phyloP scores from a whole-genome alignment of 2,888 invertebrate species.

The Taenaris catops region DNA sequence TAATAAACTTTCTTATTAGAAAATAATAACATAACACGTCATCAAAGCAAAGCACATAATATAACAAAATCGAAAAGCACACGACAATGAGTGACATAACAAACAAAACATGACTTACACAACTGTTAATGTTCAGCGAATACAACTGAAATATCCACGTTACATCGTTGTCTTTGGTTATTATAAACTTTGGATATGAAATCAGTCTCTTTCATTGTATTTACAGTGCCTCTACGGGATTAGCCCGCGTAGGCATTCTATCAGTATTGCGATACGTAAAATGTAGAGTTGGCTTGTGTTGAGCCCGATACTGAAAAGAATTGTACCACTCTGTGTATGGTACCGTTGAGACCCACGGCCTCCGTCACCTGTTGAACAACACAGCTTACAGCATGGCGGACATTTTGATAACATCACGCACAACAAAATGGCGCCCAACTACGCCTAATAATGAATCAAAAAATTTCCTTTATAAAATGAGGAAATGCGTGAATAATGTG shows the following conservation, averaged over 20 bases:
- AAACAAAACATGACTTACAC: conserved; percentile 79
- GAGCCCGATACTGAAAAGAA: conserved; percentile 82
- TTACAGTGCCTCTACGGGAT: conserved; percentile 61
- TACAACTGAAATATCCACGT: conserved; percentile 65
- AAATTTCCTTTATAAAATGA: too few species aligned
- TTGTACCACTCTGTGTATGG: conserved; percentile 82
- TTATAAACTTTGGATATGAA: conserved; percentile 65
- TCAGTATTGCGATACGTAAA: conserved; percentile 82
- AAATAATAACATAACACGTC: conserved; percentile 15
- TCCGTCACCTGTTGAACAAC: conserved; percentile 82
- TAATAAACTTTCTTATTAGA: conserved; percentile 19
- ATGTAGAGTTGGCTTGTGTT: conserved; percentile 81
- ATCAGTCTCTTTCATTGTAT: conserved; percentile 73
- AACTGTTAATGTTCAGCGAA: conserved; percentile 67
- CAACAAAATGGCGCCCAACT: conserved; percentile 31
- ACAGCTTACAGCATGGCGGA: conserved; percentile 66
- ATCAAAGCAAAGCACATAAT: conserved; percentile 63
- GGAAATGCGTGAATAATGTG: too few species aligned
- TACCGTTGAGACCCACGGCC: conserved; percentile 81
- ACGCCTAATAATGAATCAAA: too few species aligned
- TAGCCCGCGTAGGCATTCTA: conserved; percentile 45
- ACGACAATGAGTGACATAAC: conserved; percentile 76
- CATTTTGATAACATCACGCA: conserved; percentile 40
- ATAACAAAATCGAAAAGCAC: conserved; percentile 59
- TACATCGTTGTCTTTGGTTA: conserved; percentile 60